These are phyloP conservation scores for Dynastes tityus DNA, from an alignment of 2,888 invertebrate species.

Conservation along the genomic window DNA sequence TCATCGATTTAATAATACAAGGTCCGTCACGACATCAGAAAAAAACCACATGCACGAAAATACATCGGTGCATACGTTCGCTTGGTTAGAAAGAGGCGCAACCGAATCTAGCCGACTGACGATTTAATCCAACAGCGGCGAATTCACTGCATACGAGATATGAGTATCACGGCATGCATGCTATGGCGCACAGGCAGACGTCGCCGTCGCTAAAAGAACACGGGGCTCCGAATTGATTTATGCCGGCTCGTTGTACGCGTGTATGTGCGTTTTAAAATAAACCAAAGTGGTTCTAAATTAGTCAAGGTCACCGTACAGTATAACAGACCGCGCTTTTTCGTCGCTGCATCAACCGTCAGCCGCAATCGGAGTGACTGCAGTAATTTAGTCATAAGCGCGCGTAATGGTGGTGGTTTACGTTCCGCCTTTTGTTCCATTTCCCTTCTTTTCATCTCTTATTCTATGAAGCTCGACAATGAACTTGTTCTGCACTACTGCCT, in stretches of 20 bases:
- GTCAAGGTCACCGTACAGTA: slow-evolving; percentile 41
- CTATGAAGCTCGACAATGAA: too few species aligned
- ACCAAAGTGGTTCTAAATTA: slow-evolving; percentile 46
- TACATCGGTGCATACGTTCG: not conserved
- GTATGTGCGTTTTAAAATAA: slow-evolving; percentile 41
- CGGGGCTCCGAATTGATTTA: slow-evolving; percentile 36
- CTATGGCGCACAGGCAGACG: slow-evolving; percentile 15
- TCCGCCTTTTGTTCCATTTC: slow-evolving; percentile 15
- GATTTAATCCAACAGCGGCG: slow-evolving; percentile 18
- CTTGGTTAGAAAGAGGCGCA: not conserved
- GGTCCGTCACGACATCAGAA: slow-evolving; percentile 13
- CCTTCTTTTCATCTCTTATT: not conserved
- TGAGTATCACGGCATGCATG: too few species aligned
- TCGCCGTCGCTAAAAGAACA: slow-evolving; percentile 1
- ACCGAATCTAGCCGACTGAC: not conserved
- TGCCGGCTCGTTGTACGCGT: slow-evolving; percentile 19
- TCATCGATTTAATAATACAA: slow-evolving; percentile 33
- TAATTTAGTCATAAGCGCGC: slow-evolving; percentile 31
- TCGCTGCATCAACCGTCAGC: slow-evolving; percentile 10
- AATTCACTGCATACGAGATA: not conserved
- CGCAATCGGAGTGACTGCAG: slow-evolving; percentile 23
- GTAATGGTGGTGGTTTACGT: slow-evolving; percentile 29
- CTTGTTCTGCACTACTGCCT: too few species aligned
- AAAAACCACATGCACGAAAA: slow-evolving; percentile 11
- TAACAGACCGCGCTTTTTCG: slow-evolving; percentile 28